Evolutionary conservation across 2,797 vertebrate species (phyloP), one percentile per base, ranked within the genome.

Genomic region (Eidolon dupreanum): DNA sequence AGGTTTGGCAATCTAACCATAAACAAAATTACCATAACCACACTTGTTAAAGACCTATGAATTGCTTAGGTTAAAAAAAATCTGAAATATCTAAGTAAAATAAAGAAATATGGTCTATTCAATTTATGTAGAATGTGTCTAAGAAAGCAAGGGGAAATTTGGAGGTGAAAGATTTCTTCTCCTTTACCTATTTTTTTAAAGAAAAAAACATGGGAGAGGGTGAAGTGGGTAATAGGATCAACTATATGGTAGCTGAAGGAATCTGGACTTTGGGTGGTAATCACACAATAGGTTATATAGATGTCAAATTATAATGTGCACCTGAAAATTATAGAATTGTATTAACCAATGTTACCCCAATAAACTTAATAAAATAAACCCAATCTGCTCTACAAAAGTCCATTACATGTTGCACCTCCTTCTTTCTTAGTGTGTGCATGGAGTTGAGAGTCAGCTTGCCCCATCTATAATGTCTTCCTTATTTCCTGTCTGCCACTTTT

Each of bases 141-240:
- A 11, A 93, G 33, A 74, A 95, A 89, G 33, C 10, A 93, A 97
- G 46, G 36, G 49, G 28, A 96, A 89, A 74, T 86, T 93, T 79
- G 84, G 28, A 90, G 20, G 20, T 43, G 31, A 96, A 90, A 92
- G 12, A 63, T 61, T 75, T 94, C 24, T 90, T 92, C 9, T 74
- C n/a, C 22, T 85, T 87, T 63, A 68, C 15, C 22, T 59, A 71
- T 49, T 79, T 95, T 43, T 93, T 91, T 49, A 5, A 49, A 49
- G 15, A 16, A 16, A 49, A 49, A 49, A 49, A 49, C 49, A 49
- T 49, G 49, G 49, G 3, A 4, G 49, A 16, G 15, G 49, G 49
- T 49, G 15, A 49, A 49, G 49, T 49, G 49, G 15, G 15, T 49
- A 16, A 49, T 15, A 15, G 49, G 49, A 17, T 49, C 15, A 49